Evolutionary conservation across 2,113 vertebrate species (phyloP).

Genomic region (Tetrao urogallus): DNA sequence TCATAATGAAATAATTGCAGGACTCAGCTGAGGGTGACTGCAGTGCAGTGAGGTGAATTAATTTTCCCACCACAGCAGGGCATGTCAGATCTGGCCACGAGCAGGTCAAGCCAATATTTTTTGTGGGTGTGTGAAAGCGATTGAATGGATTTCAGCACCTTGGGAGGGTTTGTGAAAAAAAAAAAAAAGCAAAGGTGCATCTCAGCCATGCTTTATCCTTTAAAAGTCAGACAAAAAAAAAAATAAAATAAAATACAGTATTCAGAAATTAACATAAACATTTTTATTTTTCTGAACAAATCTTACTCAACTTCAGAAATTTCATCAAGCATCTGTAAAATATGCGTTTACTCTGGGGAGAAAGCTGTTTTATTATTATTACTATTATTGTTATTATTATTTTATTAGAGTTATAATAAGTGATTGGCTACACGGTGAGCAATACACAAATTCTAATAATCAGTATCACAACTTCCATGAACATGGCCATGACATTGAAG

Average conservation of each 20-base stretch:
- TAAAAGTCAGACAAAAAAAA: not conserved
- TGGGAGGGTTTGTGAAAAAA: not conserved
- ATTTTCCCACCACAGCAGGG: conserved; percentile 65
- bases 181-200: not conserved
- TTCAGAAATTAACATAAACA: conserved; percentile 2
- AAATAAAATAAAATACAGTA: conserved; percentile 26
- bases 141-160: conserved; percentile 59
- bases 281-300: not conserved
- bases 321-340: not conserved
- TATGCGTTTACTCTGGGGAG: not conserved
- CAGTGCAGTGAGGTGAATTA: conserved; percentile 64
- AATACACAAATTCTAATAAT: conserved; percentile 33
- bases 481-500: not conserved
- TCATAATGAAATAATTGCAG: conserved; percentile 73
- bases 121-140: conserved; percentile 53
- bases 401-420: not conserved
- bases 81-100: conserved; percentile 60
- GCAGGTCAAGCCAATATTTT: conserved; percentile 69
- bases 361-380: not conserved
- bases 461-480: conserved; percentile 34
- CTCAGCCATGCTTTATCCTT: not conserved
- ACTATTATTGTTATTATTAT: not conserved
- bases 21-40: conserved; percentile 61
- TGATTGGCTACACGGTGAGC: conserved; percentile 19
- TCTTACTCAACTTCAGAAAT: not conserved